Evolutionary conservation across 2,888 invertebrate species (phyloP).

Genomic region (Fissipunctia ypsillon): DNA sequence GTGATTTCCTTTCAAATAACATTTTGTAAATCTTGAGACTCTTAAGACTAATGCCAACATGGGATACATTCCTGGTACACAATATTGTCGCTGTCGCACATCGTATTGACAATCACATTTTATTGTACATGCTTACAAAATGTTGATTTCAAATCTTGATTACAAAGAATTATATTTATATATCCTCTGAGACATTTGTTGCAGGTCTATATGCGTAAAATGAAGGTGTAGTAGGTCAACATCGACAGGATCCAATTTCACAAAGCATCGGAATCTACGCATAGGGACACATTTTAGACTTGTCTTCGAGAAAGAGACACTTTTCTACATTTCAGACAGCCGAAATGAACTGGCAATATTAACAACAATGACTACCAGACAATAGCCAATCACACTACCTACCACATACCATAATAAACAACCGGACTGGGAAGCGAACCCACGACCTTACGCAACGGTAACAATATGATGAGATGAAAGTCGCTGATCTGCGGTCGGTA

Average conservation of each 20-base stretch:
- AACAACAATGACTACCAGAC: constrained; percentile 31
- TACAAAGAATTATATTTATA: no score
- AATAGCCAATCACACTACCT: constrained; percentile 41
- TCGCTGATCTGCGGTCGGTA: constrained; percentile 40
- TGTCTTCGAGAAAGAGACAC: neutral
- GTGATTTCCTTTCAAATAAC: constrained; percentile 40
- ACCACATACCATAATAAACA: constrained; percentile 13
- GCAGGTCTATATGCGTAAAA: no score
- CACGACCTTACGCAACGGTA: constrained; percentile 60
- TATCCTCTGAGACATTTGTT: no score
- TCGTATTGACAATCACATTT: no score
- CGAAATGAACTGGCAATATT: constrained; percentile 14
- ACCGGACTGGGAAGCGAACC: constrained; percentile 58
- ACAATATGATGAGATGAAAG: constrained; percentile 65
- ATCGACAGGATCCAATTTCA: no score
- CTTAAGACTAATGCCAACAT: no score
- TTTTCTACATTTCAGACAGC: neutral
- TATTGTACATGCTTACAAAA: no score
- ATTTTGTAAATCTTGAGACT: no score
- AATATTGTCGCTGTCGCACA: no score
- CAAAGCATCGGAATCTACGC: neutral
- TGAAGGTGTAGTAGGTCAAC: no score
- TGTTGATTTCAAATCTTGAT: no score
- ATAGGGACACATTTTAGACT: neutral
- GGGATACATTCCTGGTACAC: no score